These are phyloP conservation scores for Alcedo atthis DNA, from an alignment of 2,797 vertebrate species.

Conservation along the genomic window DNA sequence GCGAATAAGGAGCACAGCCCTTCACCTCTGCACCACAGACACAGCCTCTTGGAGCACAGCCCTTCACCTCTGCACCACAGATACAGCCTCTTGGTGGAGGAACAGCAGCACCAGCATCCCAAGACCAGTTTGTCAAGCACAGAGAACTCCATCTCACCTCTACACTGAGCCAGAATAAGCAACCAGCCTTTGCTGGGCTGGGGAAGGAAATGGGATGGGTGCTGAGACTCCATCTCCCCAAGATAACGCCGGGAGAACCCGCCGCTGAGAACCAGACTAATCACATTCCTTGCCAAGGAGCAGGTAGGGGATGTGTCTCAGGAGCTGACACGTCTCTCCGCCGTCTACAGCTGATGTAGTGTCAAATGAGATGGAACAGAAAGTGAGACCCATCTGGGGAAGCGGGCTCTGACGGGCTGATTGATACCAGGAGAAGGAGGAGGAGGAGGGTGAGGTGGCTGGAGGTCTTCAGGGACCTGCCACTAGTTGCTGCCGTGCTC, in stretches of 20 bases:
- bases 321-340: conserved; percentile 64
- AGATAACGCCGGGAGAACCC: not conserved
- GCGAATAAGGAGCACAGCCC: not conserved
- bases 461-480: not conserved
- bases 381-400: conserved; percentile 65
- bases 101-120: not conserved
- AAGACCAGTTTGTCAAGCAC: not conserved
- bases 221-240: not conserved
- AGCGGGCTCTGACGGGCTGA: not conserved
- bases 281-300: conserved; percentile 36
- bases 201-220: not conserved
- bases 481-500: not conserved
- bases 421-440: not conserved
- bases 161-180: not conserved
- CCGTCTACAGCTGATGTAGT: conserved; percentile 74
- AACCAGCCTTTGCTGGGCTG: not conserved
- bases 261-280: not conserved
- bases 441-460: not conserved
- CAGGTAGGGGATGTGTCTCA: conserved; percentile 54
- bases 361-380: conserved; percentile 77
- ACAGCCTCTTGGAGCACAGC: not conserved
- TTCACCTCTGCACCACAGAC: not conserved
- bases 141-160: not conserved
- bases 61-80: not conserved
- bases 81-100: not conserved